Evolutionary conservation across 2,888 invertebrate species (phyloP).

Genomic region (Eupithecia vulgata): DNA sequence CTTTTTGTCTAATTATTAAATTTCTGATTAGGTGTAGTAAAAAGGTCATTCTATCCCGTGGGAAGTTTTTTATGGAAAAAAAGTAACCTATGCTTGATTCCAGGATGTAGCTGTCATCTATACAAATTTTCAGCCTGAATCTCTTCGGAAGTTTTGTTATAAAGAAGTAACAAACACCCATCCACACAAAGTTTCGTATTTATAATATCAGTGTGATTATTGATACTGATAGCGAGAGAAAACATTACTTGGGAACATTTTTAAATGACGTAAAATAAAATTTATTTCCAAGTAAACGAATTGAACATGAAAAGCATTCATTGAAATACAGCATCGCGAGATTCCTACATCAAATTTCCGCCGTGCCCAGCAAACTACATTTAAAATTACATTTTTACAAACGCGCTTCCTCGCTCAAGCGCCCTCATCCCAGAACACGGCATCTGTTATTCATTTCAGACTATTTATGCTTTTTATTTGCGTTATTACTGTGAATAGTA

Average conservation of each 20-base stretch:
- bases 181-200: too few species aligned
- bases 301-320: not conserved
- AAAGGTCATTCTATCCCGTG: too few species aligned
- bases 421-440: conserved; percentile 41
- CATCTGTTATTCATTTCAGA: conserved; percentile 44
- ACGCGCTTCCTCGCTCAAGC: conserved; percentile 38
- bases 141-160: too few species aligned
- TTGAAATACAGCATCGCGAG: not conserved
- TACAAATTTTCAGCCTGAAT: too few species aligned
- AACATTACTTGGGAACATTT: not conserved
- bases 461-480: conserved; percentile 30
- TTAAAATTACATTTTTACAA: conserved; percentile 52
- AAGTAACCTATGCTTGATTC: too few species aligned
- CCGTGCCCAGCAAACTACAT: conserved; percentile 40
- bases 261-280: not conserved
- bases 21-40: too few species aligned
- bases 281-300: not conserved
- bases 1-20: too few species aligned
- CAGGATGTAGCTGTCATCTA: too few species aligned
- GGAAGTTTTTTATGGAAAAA: too few species aligned
- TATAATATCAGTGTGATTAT: too few species aligned
- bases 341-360: conserved; percentile 9
- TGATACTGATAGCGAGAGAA: not conserved
- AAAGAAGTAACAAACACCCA: too few species aligned
- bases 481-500: conserved; percentile 29